Evolutionary conservation across 2,888 invertebrate species (phyloP), one percentile per base, ranked within the genome.

Genomic region (Venustoraphidia nigricollis): DNA sequence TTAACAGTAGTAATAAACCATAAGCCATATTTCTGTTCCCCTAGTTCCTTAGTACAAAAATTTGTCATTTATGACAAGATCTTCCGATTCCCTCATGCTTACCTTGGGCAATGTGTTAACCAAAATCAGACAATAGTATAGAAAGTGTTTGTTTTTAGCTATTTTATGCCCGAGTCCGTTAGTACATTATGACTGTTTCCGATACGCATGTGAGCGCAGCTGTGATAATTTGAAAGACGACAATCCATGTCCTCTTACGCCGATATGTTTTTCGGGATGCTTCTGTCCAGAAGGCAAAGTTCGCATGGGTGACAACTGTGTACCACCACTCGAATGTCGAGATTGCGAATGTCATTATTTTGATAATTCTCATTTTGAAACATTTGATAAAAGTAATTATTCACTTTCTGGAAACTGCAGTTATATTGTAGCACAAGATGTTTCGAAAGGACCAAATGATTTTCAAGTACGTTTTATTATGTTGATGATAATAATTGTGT

Each of bases 361-460:
- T 51, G 90, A 90, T 0, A 79, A 84, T 45, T 80, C 88, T 1
- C 83, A 88, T 59, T 89, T 86, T 64, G 73, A 80, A 50, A 87
- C 85, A 34, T 94, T 89, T 60, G 92, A 93, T 62, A 79, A 82
- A 17, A 79, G 75, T 52, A 81, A 83, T 57, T 81, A 84, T 55
- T 83, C 83, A 0, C 83, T 86, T 63, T 79, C 83, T 54, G 88
- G 87, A 6, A 87, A 87, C 62, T 93, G 93, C 63, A 86, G 86
- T 0, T 91, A 90, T 61, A 70, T 90, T 34, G 75, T 89, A 46
- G 81, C 88, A 0, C 67, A 83, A 36, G 81, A 83, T 63, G 66
- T 71, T 44, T 60, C 70, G 1, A 70, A 73, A 0, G 74, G 72
- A 9, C 63, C 63, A 10, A 62, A 70, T 60, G 55, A 73, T 65